phyloP scores from a whole-genome alignment of 1,140 invertebrate species.

The Centruroides sculpturatus region DNA sequence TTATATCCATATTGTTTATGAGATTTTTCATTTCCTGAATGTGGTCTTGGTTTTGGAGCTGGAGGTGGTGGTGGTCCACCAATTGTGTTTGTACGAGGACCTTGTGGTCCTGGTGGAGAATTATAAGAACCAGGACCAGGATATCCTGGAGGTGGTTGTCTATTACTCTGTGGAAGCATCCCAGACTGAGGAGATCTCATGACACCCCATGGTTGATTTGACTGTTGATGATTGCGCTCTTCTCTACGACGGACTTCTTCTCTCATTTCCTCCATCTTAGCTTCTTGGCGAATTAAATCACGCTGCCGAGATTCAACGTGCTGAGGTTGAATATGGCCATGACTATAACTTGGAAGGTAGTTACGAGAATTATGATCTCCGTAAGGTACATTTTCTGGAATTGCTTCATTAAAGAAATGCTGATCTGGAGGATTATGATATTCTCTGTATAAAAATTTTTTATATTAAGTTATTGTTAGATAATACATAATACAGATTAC shows the following conservation, averaged over 20 bases:
- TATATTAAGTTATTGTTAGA: too few species aligned
- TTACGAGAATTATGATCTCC: background rate
- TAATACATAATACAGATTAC: too few species aligned
- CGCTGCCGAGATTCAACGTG: slow-evolving; percentile 20
- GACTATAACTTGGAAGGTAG: background rate
- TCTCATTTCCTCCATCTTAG: slow-evolving; percentile 65
- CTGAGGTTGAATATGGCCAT: background rate
- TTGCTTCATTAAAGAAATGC: background rate
- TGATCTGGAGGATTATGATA: too few species aligned
- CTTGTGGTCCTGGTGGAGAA: too few species aligned
- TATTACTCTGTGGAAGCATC: background rate
- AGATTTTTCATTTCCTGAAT: too few species aligned
- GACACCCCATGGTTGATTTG: background rate
- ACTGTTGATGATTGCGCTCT: slow-evolving; percentile 30
- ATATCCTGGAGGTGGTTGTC: background rate
- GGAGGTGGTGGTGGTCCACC: slow-evolving; percentile 7
- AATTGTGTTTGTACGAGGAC: background rate
- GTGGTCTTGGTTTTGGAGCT: slow-evolving; percentile 15
- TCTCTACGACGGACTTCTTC: slow-evolving; percentile 61
- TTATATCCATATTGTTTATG: too few species aligned
- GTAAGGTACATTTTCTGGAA: background rate
- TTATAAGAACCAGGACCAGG: too few species aligned
- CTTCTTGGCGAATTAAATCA: slow-evolving; percentile 49
- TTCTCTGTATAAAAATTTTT: too few species aligned
- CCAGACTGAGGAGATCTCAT: slow-evolving; percentile 4